These are phyloP conservation scores for Cylindroiulus punctatus DNA, from an alignment of 2,888 invertebrate species.

Conservation along the genomic window DNA sequence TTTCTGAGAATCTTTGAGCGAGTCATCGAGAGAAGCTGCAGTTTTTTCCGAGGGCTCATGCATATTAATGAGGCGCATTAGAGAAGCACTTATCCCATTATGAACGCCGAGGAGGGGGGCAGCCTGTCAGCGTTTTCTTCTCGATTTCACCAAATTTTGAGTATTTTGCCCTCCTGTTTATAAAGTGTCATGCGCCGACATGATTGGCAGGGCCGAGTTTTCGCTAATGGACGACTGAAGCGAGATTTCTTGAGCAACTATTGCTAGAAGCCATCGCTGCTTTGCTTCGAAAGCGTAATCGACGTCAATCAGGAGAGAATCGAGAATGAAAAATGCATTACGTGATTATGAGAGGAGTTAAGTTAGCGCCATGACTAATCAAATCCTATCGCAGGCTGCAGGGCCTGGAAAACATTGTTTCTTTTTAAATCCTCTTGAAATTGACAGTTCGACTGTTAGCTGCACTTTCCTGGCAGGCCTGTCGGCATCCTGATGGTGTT, in stretches of 20 bases:
- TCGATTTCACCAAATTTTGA: constrained; percentile 34
- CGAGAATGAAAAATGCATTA: constrained; percentile 42
- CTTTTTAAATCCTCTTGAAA: neutral
- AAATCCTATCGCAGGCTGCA: neutral
- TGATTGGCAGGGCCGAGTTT: constrained; percentile 34
- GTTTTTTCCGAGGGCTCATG: constrained; percentile 13
- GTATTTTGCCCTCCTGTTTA: constrained; percentile 20
- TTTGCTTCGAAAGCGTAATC: constrained; percentile 28
- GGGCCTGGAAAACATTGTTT: neutral
- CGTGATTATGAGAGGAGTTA: constrained; percentile 22
- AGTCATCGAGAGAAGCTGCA: neutral
- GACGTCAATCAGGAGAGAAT: constrained; percentile 31
- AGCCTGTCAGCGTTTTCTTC: constrained; percentile 17
- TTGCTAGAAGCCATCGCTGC: neutral
- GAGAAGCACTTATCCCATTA: constrained; percentile 42
- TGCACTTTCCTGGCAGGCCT: neutral
- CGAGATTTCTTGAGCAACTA: constrained; percentile 2
- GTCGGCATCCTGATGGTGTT: neutral
- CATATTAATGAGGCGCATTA: constrained; percentile 38
- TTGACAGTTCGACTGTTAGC: neutral
- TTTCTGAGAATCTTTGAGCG: neutral
- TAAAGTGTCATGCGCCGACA: neutral
- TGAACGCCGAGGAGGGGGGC: neutral
- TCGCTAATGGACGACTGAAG: constrained; percentile 28
- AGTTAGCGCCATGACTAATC: constrained; percentile 42